Base-by-base conservation (phyloP, 2,888 invertebrate genomes). In the Frankliniella fusca region DNA sequence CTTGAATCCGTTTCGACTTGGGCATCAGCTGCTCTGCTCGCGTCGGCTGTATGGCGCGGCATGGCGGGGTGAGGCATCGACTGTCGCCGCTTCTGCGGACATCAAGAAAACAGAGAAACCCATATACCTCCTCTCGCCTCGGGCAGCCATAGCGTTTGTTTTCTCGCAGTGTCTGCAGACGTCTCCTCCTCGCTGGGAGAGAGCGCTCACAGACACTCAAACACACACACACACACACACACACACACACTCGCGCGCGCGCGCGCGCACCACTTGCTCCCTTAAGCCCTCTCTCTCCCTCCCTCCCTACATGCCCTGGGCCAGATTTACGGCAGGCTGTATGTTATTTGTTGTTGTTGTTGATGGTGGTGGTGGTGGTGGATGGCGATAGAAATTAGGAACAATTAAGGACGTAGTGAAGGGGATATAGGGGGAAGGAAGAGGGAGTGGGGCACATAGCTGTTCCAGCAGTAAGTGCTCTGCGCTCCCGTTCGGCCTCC, bases 181-280 rank as follows among this genome's bases (percentile, higher is more conserved):
- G 38, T 38, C 38, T 38, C 38, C 38, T 38, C 38, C 38, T 3
- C 38, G 38, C 38, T 38, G 38, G 38, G 38, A 38, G 38, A 38
- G 3, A 50, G 48, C 80, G 50, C 48, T 48, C 48, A 0, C 38
- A 10, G 49, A 80, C 80, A 38, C 27, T 20, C 80, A 15, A 8
- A 49, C 80, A 48, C 80, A 3, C 80, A 12, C 80, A 48, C 80
- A 80, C 80, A 80, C 27, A n/a, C 80, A 80, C 80, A 80, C 80
- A 23, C 80, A 23, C 80, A 80, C 23, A 80, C 80, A 80, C 80
- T n/a, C n/a, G n/a, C n/a, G n/a, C n/a, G n/a, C n/a, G n/a, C n/a
- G n/a, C n/a, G n/a, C n/a, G n/a, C n/a, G n/a, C n/a, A 38, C 38
- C 5, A 38, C 38, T 38, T 38, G 5, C 38, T 38, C 5, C 38